These are phyloP conservation scores for Adelosebastes latens DNA, from an alignment of 2,797 vertebrate genomes.

Conservation along the genomic window DNA sequence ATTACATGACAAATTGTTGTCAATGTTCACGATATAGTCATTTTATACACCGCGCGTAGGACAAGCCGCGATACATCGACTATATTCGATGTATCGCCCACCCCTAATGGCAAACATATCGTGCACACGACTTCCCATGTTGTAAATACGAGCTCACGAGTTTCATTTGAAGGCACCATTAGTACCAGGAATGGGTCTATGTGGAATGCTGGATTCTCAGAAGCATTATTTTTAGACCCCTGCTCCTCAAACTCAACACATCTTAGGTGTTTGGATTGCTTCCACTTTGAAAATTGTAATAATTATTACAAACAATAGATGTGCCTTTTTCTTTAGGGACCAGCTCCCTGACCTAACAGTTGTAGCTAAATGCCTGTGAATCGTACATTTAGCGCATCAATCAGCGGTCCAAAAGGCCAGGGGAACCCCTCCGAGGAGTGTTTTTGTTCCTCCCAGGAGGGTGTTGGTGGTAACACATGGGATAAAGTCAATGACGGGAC, in stretches of 20 bases:
- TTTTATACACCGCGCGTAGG: no score
- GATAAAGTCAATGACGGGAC: slow-evolving; percentile 73
- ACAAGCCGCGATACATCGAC: no score
- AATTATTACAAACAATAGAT: background rate
- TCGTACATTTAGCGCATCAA: slow-evolving; percentile 49
- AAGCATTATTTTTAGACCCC: background rate
- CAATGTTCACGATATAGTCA: no score
- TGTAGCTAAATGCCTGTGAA: slow-evolving; percentile 35
- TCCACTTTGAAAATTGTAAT: background rate
- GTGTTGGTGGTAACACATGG: slow-evolving; percentile 71
- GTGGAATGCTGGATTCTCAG: background rate
- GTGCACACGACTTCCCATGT: no score
- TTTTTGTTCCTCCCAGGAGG: slow-evolving; percentile 75
- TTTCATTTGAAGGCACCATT: background rate
- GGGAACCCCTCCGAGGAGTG: slow-evolving; percentile 50
- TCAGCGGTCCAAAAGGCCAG: slow-evolving; percentile 56
- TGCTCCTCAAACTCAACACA: background rate
- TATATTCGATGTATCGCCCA: no score
- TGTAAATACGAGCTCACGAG: no score
- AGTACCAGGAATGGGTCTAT: background rate
- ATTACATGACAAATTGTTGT: no score
- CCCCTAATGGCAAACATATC: no score
- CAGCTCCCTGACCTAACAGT: slow-evolving; percentile 20
- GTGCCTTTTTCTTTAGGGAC: background rate
- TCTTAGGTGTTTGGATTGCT: background rate